Evolutionary conservation across 2,797 vertebrate genomes (phyloP).

Genomic region (Parauchenoglanis punctatus): DNA sequence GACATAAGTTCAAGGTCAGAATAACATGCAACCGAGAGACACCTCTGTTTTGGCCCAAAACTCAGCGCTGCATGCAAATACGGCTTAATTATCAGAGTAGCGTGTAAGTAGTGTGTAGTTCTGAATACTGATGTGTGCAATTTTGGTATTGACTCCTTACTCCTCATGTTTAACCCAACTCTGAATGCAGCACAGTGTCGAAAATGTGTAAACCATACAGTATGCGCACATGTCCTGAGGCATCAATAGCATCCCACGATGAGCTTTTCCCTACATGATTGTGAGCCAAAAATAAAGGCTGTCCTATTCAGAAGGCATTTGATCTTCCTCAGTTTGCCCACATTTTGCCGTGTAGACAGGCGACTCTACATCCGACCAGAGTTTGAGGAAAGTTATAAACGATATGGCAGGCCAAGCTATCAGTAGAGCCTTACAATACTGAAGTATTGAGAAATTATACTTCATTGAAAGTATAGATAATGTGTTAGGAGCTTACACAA

Average conservation of each 20-base stretch:
- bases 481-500: too few species aligned
- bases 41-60: background rate
- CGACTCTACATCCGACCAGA: background rate
- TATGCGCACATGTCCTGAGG: too few species aligned
- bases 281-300: too few species aligned
- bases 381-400: background rate
- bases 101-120: background rate
- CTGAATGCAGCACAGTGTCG: background rate
- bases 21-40: background rate
- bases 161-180: background rate
- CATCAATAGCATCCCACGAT: background rate
- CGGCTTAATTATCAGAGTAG: background rate
- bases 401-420: too few species aligned
- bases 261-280: background rate
- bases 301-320: too few species aligned
- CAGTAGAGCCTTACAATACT: too few species aligned
- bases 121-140: constrained; percentile 2
- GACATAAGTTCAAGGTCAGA: constrained; percentile 15
- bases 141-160: background rate
- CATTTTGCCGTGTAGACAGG: too few species aligned
- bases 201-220: background rate
- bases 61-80: background rate
- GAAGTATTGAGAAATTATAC: too few species aligned
- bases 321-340: too few species aligned
- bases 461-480: too few species aligned